Percentiles rank a stretch among this genome's conserved stretches.
These are phyloP conservation scores for Peromyscus leucopus DNA, from an alignment of 2,113 vertebrate species.

Conservation along the genomic window DNA sequence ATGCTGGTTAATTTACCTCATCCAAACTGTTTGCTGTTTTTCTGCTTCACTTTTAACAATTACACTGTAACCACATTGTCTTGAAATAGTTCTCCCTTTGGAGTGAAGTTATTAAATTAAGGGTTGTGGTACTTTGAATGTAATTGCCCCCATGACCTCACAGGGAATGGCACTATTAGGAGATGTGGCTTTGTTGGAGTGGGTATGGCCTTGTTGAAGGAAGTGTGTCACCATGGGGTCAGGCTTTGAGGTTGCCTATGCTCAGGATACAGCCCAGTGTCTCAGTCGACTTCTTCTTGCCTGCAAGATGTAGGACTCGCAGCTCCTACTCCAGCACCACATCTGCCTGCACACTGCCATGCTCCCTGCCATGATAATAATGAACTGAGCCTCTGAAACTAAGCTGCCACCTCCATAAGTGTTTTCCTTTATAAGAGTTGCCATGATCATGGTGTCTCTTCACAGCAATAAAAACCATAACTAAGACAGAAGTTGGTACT, in stretches of 20 bases:
- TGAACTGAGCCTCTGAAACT: background rate
- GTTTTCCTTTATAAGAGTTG: background rate
- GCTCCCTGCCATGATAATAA: background rate
- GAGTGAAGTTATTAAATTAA: constrained; percentile 37
- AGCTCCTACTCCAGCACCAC: background rate
- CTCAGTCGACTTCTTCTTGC: background rate
- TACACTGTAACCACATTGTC: background rate
- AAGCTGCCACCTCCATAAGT: background rate
- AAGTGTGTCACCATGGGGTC: background rate
- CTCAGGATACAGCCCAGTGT: background rate
- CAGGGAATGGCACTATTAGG: background rate
- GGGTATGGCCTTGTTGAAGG: background rate
- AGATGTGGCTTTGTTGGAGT: background rate
- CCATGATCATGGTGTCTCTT: background rate
- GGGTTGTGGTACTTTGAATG: background rate
- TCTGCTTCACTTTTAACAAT: constrained; percentile 14
- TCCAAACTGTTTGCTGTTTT: background rate
- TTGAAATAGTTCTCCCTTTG: constrained; percentile 10
- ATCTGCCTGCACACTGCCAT: background rate
- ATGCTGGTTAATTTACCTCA: background rate
- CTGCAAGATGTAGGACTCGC: background rate
- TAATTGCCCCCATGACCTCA: background rate
- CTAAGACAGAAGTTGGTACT: background rate
- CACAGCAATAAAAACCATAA: background rate
- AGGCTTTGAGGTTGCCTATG: background rate